These are phyloP conservation scores for Cardiocondyla obscurior DNA, from an alignment of 1,140 invertebrate species.

Conservation along the genomic window DNA sequence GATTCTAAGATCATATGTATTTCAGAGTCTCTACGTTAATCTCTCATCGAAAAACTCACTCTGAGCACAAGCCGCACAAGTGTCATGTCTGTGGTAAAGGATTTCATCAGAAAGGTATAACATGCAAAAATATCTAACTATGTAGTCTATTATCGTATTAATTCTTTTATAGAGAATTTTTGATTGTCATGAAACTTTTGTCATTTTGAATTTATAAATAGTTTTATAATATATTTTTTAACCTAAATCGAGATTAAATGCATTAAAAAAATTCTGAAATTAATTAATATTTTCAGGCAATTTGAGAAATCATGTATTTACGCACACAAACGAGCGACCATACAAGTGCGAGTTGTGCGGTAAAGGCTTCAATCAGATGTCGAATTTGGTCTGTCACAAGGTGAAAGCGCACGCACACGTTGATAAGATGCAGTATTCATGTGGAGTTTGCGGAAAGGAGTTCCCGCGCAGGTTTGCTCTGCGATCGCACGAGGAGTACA, in stretches of 20 bases:
- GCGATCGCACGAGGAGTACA: conserved; percentile 85
- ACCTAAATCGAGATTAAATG: not conserved
- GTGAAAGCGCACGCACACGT: conserved; percentile 87
- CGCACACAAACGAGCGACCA: conserved; percentile 91
- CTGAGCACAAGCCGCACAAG: conserved; percentile 88
- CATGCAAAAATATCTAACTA: not conserved
- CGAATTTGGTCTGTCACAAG: conserved; percentile 91
- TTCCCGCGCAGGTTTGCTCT: conserved; percentile 85
- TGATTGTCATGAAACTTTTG: not conserved
- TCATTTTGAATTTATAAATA: not conserved
- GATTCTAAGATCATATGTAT: conserved; percentile 51
- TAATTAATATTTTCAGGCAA: conserved; percentile 85
- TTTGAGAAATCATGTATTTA: conserved; percentile 89
- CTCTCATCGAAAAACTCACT: conserved; percentile 90
- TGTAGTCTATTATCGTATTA: not conserved
- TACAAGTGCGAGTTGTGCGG: conserved; percentile 91
- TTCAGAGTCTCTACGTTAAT: conserved; percentile 89
- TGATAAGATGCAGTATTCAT: conserved; percentile 85
- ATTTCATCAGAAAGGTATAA: conserved; percentile 90
- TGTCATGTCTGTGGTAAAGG: conserved; percentile 90
- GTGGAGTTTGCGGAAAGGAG: conserved; percentile 85
- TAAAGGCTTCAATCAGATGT: conserved; percentile 93
- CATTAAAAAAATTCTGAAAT: not conserved
- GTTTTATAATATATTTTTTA: not conserved
- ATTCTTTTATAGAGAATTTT: not conserved